Conservation (phyloP, 2,113 vertebrate species). For the Orthonyx spaldingii region DNA sequence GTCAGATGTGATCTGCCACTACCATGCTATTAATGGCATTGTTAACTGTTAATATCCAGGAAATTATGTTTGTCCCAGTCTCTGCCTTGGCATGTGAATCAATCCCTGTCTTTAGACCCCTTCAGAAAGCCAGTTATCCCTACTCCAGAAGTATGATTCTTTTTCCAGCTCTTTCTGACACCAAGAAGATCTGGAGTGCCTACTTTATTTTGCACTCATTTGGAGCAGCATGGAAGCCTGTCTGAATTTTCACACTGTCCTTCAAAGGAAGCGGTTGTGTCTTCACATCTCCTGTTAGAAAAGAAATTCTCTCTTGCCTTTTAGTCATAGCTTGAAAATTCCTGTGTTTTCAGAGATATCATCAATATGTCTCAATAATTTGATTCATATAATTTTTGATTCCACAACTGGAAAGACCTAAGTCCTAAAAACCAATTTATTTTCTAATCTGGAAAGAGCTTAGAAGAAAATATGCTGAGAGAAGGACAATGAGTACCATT, state of each 20-base stretch:
- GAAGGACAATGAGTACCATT: background rate
- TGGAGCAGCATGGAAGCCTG: background rate
- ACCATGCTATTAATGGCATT: background rate
- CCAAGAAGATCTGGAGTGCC: background rate
- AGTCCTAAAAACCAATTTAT: background rate
- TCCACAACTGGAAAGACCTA: background rate
- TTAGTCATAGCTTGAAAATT: background rate
- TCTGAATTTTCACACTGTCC: constrained; percentile 22
- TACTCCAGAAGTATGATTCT: background rate
- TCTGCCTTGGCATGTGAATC: background rate
- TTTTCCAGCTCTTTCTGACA: background rate
- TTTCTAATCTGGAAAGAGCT: background rate
- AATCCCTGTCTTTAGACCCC: background rate
- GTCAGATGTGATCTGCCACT: background rate
- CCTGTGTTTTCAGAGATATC: background rate
- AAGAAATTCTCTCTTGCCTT: background rate
- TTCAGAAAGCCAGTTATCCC: background rate
- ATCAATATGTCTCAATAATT: background rate
- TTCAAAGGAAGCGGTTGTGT: background rate
- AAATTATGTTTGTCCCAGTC: background rate
- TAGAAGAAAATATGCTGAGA: constrained; percentile 4
- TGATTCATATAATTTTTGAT: background rate
- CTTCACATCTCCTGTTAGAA: background rate
- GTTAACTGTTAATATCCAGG: background rate
- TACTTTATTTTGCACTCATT: background rate